A percentile compares a stretch with the other conserved stretches of the same genome.
phyloP scores from a whole-genome alignment of 2,113 vertebrate genomes.

The Cyphomyrus discorhynchus region DNA sequence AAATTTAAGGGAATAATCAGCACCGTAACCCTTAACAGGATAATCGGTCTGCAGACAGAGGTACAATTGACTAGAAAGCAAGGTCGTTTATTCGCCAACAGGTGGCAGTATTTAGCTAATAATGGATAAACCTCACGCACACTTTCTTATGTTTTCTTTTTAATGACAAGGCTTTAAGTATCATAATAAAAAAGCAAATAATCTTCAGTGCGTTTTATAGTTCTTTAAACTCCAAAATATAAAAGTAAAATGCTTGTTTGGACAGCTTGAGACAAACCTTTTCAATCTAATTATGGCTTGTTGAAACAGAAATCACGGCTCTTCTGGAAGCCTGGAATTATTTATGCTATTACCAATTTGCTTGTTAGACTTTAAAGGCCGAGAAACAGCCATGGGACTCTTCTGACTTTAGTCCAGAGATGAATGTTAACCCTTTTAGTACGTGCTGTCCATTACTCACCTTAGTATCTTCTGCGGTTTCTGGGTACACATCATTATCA shows the following conservation, averaged over 20 bases:
- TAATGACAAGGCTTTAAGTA: not conserved
- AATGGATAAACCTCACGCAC: not conserved
- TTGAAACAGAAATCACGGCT: not conserved
- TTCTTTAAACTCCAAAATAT: not conserved
- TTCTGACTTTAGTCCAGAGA: constrained; percentile 5
- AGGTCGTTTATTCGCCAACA: constrained; percentile 15
- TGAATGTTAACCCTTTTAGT: not conserved
- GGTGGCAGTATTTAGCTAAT: constrained; percentile 31
- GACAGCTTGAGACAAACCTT: not conserved
- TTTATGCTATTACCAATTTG: constrained; percentile 15
- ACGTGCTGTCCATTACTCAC: not conserved
- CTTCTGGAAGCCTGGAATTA: constrained; percentile 5
- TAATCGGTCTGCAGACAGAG: not conserved
- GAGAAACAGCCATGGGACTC: not conserved
- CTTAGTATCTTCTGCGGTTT: not conserved
- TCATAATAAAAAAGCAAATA: not conserved
- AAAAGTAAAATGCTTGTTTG: constrained; percentile 5
- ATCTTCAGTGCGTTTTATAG: not conserved
- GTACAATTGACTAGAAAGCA: not conserved
- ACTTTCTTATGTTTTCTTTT: not conserved
- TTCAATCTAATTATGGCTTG: constrained; percentile 12
- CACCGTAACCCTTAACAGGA: not conserved
- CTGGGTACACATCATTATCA: not conserved
- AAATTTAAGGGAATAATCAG: not conserved
- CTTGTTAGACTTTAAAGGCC: constrained; percentile 20